Conservation (phyloP, 2,888 invertebrate genomes). For the Tethea ocularis region DNA sequence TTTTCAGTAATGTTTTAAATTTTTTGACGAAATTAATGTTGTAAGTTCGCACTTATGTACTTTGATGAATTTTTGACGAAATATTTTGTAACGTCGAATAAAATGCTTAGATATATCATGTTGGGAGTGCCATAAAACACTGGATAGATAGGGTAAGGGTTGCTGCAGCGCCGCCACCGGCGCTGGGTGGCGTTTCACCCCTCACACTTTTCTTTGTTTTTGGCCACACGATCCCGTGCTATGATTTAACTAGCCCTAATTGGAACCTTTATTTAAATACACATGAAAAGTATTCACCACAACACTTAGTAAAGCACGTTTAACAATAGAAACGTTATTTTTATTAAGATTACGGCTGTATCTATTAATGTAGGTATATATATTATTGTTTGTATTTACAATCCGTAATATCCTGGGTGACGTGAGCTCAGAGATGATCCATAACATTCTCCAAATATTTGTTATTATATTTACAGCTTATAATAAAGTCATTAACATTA, state of each 20-base stretch:
- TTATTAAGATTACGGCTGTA: background rate
- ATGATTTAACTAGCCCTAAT: background rate
- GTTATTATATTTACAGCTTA: background rate
- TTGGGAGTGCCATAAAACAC: constrained; percentile 31
- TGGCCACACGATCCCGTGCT: constrained; percentile 25
- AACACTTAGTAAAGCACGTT: background rate
- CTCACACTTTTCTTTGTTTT: constrained; percentile 42
- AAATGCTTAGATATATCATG: background rate
- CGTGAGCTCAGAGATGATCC: background rate
- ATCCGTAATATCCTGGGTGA: no score
- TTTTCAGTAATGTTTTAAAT: no score
- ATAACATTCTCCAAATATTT: background rate
- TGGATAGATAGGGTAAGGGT: constrained; percentile 22
- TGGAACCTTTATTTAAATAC: background rate
- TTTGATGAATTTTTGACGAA: no score
- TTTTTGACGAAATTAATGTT: no score
- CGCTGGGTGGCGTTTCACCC: constrained; percentile 31
- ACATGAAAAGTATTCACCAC: background rate
- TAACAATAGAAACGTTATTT: background rate
- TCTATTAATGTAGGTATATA: background rate
- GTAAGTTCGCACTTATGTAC: no score
- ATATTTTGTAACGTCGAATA: background rate
- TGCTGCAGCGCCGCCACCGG: constrained; percentile 2
- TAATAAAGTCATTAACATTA: constrained; percentile 13
- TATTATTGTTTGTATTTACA: background rate